Base-by-base conservation (phyloP, 2,888 invertebrate species). In the Drosophila neotestacea region DNA sequence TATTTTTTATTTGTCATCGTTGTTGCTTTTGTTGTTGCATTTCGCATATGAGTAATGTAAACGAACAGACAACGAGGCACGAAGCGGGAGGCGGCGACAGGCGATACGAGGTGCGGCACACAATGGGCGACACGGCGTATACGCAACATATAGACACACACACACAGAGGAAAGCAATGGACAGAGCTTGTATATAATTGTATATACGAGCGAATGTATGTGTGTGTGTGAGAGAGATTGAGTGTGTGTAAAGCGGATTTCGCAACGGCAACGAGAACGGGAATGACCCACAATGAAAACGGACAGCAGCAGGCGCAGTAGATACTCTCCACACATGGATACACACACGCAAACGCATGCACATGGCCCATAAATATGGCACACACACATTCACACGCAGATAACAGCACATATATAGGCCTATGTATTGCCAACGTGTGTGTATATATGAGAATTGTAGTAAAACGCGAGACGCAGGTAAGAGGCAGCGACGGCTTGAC, bases 271-370 rank as follows among this genome's bases (percentile, higher is more conserved):
- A 63, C 64, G 63, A 70, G 74, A 62, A 66, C 75, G 79, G 75
- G 81, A 85, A 76, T 85, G 85, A 85, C 84, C 84, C 84, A 85
- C 84, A 84, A 85, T 85, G 85, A 78, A 84, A 85, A 78, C 67
- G 83, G 83, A 83, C 79, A 77, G 74, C 70, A 52, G 52, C 61
- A 42, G 58, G 59, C 69, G 56, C 58, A 54, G 56, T 44, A 67
- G 55, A 69, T 64, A 52, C 36, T 28, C 70, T 63, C 65, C 70
- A 80, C 70, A 80, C 61, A 80, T 76, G 69, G 70, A 68, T 48
- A 50, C 59, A 71, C 54, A 55, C 47, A 68, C 47, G 47, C 51
- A 65, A 48, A 62, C 61, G 63, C 55, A 63, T 81, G 73, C 79
- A 79, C 69, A 84, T 74, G 74, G 62, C 77, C 79, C 79, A 85